These are phyloP conservation scores for Sycophila texana DNA, from an alignment of 2,888 invertebrate species.

Conservation along the genomic window DNA sequence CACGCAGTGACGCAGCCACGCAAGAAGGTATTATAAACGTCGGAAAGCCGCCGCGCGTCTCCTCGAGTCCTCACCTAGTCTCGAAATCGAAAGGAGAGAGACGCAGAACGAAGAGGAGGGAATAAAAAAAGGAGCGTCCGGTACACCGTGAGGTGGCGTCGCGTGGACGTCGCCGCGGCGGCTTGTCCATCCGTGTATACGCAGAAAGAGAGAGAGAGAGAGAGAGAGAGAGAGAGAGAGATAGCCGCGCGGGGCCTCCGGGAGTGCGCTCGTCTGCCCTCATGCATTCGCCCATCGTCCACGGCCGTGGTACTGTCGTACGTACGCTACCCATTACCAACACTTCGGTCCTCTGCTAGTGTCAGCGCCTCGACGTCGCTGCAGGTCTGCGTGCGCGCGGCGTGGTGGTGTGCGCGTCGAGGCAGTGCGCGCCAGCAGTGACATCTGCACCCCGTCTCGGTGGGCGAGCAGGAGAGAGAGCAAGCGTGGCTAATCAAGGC, in stretches of 20 bases:
- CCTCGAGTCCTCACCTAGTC: neutral
- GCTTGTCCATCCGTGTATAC: neutral
- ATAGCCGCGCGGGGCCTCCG: no score
- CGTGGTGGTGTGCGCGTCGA: neutral
- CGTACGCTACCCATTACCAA: neutral
- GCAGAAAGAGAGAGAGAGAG: neutral
- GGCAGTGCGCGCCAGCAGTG: constrained; percentile 23
- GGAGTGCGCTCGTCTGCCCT: no score
- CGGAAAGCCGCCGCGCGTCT: neutral
- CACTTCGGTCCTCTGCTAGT: neutral
- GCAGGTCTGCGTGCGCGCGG: neutral
- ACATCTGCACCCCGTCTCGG: constrained; percentile 33
- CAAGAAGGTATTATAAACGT: neutral
- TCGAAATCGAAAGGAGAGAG: neutral
- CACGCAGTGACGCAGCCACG: neutral
- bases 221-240: neutral
- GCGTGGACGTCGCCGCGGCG: no score
- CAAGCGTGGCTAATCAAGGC: constrained; percentile 91
- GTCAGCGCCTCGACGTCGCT: neutral
- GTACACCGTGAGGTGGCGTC: neutral
- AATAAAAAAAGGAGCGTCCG: neutral
- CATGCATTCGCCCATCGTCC: no score
- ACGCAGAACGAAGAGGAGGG: neutral
- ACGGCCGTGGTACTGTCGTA: no score
- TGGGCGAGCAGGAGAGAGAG: constrained; percentile 43